phyloP scores from a whole-genome alignment of 1,140 invertebrate species.

The Onthophagus taurus region DNA sequence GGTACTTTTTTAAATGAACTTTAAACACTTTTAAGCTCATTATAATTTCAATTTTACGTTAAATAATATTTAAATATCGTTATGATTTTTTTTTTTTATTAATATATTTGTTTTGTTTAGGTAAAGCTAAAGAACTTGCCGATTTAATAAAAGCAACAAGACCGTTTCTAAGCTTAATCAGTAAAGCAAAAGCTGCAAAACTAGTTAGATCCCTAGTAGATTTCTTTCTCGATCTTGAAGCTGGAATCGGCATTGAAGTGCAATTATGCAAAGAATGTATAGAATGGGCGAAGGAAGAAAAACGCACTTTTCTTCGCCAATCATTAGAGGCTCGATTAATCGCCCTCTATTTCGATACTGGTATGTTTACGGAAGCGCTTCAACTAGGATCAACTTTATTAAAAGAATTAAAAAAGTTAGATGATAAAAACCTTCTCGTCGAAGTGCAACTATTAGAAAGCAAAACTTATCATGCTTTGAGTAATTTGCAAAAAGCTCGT shows the following conservation, averaged over 20 bases:
- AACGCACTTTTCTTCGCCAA: constrained; percentile 92
- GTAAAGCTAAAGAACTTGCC: constrained; percentile 89
- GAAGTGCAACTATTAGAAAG: constrained; percentile 95
- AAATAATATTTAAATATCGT: no score
- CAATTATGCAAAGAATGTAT: constrained; percentile 95
- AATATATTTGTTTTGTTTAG: no score
- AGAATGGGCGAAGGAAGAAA: constrained; percentile 97
- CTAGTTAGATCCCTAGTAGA: constrained; percentile 93
- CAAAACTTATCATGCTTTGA: constrained; percentile 96
- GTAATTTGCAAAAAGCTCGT: constrained; percentile 93
- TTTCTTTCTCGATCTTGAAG: constrained; percentile 94
- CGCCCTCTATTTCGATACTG: constrained; percentile 89
- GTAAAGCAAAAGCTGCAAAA: constrained; percentile 98
- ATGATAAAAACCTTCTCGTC: constrained; percentile 97
- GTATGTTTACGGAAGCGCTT: constrained; percentile 80
- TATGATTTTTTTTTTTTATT: no score
- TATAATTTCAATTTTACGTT: no score
- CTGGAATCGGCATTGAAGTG: constrained; percentile 82
- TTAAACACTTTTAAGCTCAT: no score
- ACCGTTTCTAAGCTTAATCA: constrained; percentile 88
- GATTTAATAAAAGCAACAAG: constrained; percentile 88
- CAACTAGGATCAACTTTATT: constrained; percentile 74
- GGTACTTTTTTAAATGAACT: no score
- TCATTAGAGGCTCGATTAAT: constrained; percentile 89
- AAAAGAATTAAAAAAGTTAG: constrained; percentile 95